These are phyloP conservation scores for Montipora sp. DNA, from an alignment of 64 coral and sea anemone species.

Conservation along the genomic window DNA sequence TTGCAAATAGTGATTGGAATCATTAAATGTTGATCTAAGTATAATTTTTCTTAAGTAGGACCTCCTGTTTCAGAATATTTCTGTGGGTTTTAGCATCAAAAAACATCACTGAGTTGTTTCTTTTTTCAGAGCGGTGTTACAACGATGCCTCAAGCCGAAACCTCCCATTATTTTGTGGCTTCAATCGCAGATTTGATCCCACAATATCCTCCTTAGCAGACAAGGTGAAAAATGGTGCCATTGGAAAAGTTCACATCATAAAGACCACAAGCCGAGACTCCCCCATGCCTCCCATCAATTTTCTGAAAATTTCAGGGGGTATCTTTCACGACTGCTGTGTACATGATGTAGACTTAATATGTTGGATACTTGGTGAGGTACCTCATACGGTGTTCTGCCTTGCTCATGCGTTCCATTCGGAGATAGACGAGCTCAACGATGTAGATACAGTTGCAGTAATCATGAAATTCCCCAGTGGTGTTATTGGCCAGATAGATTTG, in stretches of 20 bases:
- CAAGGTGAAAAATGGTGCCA: constrained; percentile 30
- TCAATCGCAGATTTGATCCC: constrained; percentile 94
- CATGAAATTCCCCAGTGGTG: constrained; percentile 92
- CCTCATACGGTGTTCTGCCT: constrained; percentile 76
- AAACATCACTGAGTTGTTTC: neutral
- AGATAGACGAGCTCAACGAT: constrained; percentile 67
- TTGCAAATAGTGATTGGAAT: too few species aligned
- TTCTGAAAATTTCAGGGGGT: constrained; percentile 76
- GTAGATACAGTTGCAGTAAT: constrained; percentile 84
- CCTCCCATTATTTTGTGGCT: constrained; percentile 76
- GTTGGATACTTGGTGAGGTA: constrained; percentile 72
- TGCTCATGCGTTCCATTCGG: constrained; percentile 76
- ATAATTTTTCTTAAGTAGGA: too few species aligned
- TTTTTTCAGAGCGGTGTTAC: constrained; percentile 70
- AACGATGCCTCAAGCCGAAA: constrained; percentile 51
- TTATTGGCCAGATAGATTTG: constrained; percentile 79
- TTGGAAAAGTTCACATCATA: constrained; percentile 78
- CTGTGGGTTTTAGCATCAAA: too few species aligned
- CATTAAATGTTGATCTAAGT: too few species aligned
- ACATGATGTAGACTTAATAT: constrained; percentile 85
- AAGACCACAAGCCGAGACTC: constrained; percentile 92
- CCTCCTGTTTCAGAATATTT: too few species aligned
- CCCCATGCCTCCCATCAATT: constrained; percentile 57
- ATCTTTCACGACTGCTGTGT: constrained; percentile 89
- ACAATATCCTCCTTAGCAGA: constrained; percentile 33